Percentiles rank a stretch among this genome's conserved stretches.
Evolutionary conservation across 1,140 invertebrate species (phyloP).

Genomic region (Drosophila yakuba): DNA sequence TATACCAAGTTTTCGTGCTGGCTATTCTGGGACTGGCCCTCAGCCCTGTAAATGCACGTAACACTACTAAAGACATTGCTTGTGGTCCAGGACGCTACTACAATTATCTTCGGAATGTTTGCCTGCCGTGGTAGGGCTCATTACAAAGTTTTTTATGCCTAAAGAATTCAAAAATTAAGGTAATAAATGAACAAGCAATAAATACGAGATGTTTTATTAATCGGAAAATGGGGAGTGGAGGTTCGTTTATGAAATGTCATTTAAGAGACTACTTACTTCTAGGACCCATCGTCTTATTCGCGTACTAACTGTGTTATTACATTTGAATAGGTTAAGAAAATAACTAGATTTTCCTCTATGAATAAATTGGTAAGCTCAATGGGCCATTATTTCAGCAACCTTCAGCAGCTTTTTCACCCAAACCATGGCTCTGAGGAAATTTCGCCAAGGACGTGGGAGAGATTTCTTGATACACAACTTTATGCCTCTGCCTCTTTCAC

Average conservation of each 20-base stretch:
- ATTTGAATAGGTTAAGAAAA: background rate
- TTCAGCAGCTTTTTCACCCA: background rate
- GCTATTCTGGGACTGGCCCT: conserved; percentile 22
- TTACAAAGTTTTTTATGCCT: background rate
- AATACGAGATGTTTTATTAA: too few species aligned
- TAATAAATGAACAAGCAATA: background rate
- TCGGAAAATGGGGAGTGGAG: too few species aligned
- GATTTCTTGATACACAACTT: conserved; percentile 4
- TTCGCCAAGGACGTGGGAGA: background rate
- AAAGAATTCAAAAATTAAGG: background rate
- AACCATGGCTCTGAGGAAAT: background rate
- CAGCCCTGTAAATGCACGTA: background rate
- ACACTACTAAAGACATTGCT: too few species aligned
- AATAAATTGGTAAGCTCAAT: background rate
- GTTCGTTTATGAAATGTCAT: too few species aligned
- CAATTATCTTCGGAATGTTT: background rate
- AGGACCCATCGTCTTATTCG: too few species aligned
- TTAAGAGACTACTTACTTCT: too few species aligned
- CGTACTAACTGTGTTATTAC: too few species aligned
- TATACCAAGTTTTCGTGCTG: background rate
- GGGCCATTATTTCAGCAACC: background rate
- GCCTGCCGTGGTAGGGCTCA: background rate
- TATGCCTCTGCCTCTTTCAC: conserved; percentile 1
- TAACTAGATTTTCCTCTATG: background rate
- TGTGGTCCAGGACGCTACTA: conserved; percentile 2